Evolutionary conservation across 2,797 vertebrate genomes (phyloP), one percentile per base, ranked within the genome.

Genomic region (Tiaroga cobitis): DNA sequence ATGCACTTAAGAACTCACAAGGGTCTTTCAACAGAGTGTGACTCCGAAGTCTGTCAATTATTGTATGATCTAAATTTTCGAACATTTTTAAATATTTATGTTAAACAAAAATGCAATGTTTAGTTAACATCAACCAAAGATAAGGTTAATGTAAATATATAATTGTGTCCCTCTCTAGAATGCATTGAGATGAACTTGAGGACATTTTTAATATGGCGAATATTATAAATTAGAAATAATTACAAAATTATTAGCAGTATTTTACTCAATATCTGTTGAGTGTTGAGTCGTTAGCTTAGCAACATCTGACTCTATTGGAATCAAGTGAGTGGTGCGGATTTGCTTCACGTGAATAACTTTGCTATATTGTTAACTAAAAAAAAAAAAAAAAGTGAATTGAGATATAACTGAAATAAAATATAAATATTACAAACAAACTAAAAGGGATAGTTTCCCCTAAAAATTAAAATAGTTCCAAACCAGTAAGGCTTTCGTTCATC

Each of bases 391-490:
- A n/a, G 10, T 13, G 3, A n/a, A 59, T 4, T 56, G 24, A 11
- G 4, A 61, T 2, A 13, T 59, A 59, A 11, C 56, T n/a, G 9
- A 61, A 11, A 61, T 61, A 26, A 61, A 5, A 61, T 61, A 26
- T 13, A 6, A 61, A 26, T 61, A 26, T 61, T 26, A 13, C 46
- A n/a, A 26, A 61, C 4, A 61, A 26, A 49, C 15, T 5, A 61
- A 61, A 61, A 11, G 0, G 4, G 9, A 10, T 56, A 24, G 7
- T 54, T 54, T 7, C 18, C 18, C 18, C 51, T 1, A 54, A 54
- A 54, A 21, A 21, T 1, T 0, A 0, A 1, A 19, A 54, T 56
- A 9, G 0, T 4, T n/a, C 9, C 9, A 24, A 56, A 56, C 54
- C 19, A 2, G 3, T 54, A 54, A 21, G 1, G 3, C 21, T 8